Base-by-base conservation (phyloP, 1,140 invertebrate species). In the Anthonomus grandis region DNA sequence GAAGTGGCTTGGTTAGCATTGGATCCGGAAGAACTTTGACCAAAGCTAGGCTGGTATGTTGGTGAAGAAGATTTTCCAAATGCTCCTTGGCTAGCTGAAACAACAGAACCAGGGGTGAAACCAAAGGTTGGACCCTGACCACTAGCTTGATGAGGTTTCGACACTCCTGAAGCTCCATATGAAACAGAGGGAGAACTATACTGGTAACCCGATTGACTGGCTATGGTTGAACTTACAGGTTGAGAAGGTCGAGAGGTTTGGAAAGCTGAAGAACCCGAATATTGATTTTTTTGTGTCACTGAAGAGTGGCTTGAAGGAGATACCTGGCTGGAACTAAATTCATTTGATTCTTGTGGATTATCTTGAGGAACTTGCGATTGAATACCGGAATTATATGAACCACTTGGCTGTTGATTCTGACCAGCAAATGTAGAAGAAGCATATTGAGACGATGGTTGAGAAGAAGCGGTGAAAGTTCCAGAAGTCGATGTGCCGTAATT, bases 161-260 rank as follows among this genome's bases (percentile, higher is more conserved):
- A n/a, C n/a, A n/a, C n/a, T n/a, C n/a, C n/a, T n/a, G n/a, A n/a
- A n/a, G 19, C 24, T 27, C 36, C 36, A 41, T 24, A 51, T 9
- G 36, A 22, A 23, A n/a, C 1, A 27, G 10, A 41, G 12, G 50
- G 50, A 8, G 41, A 19, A 13, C 37, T 54, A 21, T 54, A 46
- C 21, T 54, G 51, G 27, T 54, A 54, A 0, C 51, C 51, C 25
- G 50, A 42, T 42, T 19, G 31, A 9, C 17, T 1, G 17, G 2
- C n/a, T n/a, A 4, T 15, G 41, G 13, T 21, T 44, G 2, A 9
- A 21, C n/a, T 19, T n/a, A 44, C n/a, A 13, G 5, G 2, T 10
- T 24, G 13, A 4, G n/a, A 6, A 39, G 49, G 8, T 25, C 17
- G 36, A 12, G 36, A 24, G 21, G 36, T 17, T 4, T 6, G 9